These are phyloP conservation scores for Hippoglossus stenolepis DNA, from an alignment of 2,113 vertebrate species.

Conservation along the genomic window DNA sequence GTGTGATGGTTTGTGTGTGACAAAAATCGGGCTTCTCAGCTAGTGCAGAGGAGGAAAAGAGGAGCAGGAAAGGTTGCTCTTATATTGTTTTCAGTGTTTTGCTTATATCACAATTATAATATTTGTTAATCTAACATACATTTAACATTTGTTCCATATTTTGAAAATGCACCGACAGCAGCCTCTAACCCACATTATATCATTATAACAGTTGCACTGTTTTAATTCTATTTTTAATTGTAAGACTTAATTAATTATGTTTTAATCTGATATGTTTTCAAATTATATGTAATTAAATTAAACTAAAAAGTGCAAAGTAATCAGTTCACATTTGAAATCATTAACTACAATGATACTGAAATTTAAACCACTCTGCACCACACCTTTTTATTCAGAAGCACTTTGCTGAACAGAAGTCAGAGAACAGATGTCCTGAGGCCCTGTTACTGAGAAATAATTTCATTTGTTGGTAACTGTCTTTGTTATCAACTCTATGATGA, in stretches of 20 bases:
- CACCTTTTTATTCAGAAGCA: conserved; percentile 14
- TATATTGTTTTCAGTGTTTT: background rate
- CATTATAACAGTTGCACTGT: background rate
- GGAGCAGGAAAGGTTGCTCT: background rate
- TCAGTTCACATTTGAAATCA: conserved; percentile 8
- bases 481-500: conserved; percentile 59
- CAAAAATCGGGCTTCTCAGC: background rate
- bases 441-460: conserved; percentile 54
- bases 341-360: conserved; percentile 3
- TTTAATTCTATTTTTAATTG: conserved; percentile 7
- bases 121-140: background rate
- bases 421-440: conserved; percentile 44
- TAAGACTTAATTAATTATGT: conserved; percentile 8
- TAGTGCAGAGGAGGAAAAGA: background rate
- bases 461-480: conserved; percentile 68
- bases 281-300: conserved; percentile 26
- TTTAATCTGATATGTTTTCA: conserved; percentile 4
- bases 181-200: background rate
- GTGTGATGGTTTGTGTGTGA: background rate
- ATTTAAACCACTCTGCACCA: conserved; percentile 28
- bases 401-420: conserved; percentile 34
- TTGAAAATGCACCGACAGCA: background rate
- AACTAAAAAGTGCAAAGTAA: conserved; percentile 8
- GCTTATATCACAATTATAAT: background rate
- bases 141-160: background rate